Base-by-base conservation (phyloP, 2,888 invertebrate genomes). In the Ophion obscuratus region DNA sequence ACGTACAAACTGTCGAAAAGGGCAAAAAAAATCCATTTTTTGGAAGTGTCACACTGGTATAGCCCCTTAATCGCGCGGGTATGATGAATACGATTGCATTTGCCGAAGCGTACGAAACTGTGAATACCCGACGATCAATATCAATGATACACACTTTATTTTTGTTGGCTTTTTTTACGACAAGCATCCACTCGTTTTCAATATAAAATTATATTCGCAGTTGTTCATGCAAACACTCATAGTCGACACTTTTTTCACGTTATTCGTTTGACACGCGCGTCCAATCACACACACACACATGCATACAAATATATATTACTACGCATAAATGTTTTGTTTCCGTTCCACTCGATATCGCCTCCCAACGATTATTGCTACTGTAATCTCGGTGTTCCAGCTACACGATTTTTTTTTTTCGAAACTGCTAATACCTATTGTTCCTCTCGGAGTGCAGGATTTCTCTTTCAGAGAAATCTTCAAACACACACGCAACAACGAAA, bases 161-260 rank as follows among this genome's bases (percentile, higher is more conserved):
- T 82, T 64, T 84, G 20, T 59, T 47, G 59, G 44, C 70, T 57
- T 71, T 68, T 70, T 24, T 80, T 64, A 70, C 74, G 66, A 68
- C 61, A 81, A 84, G 75, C 81, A 68, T 84, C 80, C 81, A 86
- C 75, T 79, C 75, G 70, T 75, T 62, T 83, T 84, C 81, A 44
- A 84, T 86, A 84, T 61, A 86, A 84, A 84, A 84, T 81, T 84
- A 86, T 86, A 83, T 86, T 83, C 81, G 86, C 86, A 86, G 83
- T 73, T 40, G n/a, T 76, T 64, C 47, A 80, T 81, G 86, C 83
- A 76, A 75, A 83, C 64, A 77, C 81, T 83, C 76, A 27, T 64
- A 76, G 66, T 75, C 59, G 36, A 57, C 61, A 75, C 40, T 61
- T 47, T 57, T 40, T 24, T 24, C 24, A 24, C 40, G 27, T 71